Evolutionary conservation across 2,797 vertebrate species (phyloP).

Genomic region (Acanthopagrus latus): DNA sequence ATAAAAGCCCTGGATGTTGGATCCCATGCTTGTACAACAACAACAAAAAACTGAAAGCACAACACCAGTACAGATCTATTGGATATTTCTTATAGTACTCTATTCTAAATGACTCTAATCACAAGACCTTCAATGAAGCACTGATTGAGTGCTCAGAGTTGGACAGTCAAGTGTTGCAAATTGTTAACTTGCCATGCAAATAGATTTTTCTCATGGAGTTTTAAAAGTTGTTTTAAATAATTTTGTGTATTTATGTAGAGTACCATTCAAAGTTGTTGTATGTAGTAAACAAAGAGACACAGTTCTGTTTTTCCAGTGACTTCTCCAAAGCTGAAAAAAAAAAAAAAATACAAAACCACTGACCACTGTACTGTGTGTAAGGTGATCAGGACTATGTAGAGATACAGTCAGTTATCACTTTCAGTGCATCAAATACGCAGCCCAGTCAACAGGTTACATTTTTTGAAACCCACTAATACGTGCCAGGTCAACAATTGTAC

Average conservation of each 20-base stretch:
- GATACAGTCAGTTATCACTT: too few relatives aligned
- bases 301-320: not conserved
- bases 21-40: constrained; percentile 33
- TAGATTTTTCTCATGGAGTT: not conserved
- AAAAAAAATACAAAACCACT: not conserved
- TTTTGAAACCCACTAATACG: too few relatives aligned
- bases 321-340: not conserved
- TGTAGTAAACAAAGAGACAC: not conserved
- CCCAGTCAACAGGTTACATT: too few relatives aligned
- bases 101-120: constrained; percentile 34
- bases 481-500: too few relatives aligned
- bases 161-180: not conserved
- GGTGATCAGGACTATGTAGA: too few relatives aligned
- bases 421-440: too few relatives aligned
- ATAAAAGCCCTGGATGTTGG: constrained; percentile 57
- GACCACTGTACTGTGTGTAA: not conserved
- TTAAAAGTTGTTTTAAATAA: not conserved
- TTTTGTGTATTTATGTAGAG: not conserved
- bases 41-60: constrained; percentile 20
- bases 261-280: not conserved
- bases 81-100: constrained; percentile 6
- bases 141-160: constrained; percentile 21
- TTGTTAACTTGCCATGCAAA: not conserved
- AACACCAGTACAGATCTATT: constrained; percentile 27
- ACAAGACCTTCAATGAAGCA: constrained; percentile 24